Evolutionary conservation across 2,888 invertebrate genomes (phyloP), one percentile per base, ranked within the genome.

Genomic region (Hyposoter dolosus): DNA sequence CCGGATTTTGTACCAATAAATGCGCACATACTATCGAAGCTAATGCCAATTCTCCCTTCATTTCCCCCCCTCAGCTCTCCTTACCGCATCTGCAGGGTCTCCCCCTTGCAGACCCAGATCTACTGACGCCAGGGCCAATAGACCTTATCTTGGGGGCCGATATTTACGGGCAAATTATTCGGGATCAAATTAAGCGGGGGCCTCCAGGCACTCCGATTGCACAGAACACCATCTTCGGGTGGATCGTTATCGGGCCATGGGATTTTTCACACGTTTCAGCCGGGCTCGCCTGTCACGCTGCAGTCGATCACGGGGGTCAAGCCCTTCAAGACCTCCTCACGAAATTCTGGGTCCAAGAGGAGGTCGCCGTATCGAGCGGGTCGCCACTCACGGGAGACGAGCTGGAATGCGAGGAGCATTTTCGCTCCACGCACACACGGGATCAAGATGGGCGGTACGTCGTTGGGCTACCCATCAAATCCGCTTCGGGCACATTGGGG

Each of bases 111-210:
- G 84, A 85, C 50, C 82, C 86, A 1, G 75, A 72, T 5, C 78
- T 65, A 19, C 35, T 43, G 10, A 15, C 32, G 43, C 72, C 80
- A 0, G 19, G 69, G 3, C 10, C 56, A 0, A 47, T 79, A 1
- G 71, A 79, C n/a, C 9, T 79, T 0, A 71, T 87, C 23, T 2
- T 85, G 2, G 84, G 84, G 3, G 87, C 87, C 0, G 82, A 87
- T 10, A 32, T 69, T 12, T 86, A 85, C 60, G 84, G 84, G 43
- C 68, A 82, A 4, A 1, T 69, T 35, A 71, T 86, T 9, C 40
- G 32, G 35, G n/a, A 43, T 1, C 35, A 77, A 10, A 15, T 82
- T 28, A 82, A 43, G 43, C 69, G 60, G 35, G 82, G 74, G 19
- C 50, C 35, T 19, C 68, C 50, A 17, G 43, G 74, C 4, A 17